Conservation (phyloP, 2,797 vertebrate genomes). For the Chelon auratus region DNA sequence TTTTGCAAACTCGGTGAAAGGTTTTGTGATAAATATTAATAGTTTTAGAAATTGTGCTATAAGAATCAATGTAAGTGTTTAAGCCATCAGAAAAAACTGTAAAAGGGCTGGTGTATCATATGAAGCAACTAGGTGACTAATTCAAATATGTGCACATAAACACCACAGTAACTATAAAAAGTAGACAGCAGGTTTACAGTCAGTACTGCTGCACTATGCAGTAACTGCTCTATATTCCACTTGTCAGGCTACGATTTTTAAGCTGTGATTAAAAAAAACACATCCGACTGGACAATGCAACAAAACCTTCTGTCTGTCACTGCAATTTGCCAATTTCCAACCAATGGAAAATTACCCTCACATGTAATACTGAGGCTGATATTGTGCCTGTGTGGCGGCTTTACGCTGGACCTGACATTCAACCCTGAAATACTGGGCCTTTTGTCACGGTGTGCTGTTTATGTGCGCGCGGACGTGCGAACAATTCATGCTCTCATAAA, state of each 20-base stretch:
- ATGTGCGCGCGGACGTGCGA: background rate
- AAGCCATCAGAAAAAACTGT: too few species aligned
- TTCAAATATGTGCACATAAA: too few species aligned
- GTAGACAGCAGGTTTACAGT: too few species aligned
- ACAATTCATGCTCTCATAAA: constrained; percentile 45
- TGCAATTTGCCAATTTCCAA: too few species aligned
- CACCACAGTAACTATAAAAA: too few species aligned
- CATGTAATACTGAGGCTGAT: background rate
- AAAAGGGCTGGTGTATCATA: too few species aligned
- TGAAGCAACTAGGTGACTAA: too few species aligned
- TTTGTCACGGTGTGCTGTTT: constrained; percentile 14
- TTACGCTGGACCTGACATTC: constrained; percentile 51
- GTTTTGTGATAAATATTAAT: too few species aligned
- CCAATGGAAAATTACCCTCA: background rate
- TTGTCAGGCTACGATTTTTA: too few species aligned
- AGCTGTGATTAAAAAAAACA: background rate
- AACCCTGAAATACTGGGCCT: constrained; percentile 14
- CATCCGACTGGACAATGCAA: background rate
- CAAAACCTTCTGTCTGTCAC: background rate
- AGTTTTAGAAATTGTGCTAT: too few species aligned
- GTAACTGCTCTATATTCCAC: background rate
- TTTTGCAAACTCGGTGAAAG: too few species aligned
- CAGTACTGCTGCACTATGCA: background rate
- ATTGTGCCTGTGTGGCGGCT: constrained; percentile 8
- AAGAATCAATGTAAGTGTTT: too few species aligned